A percentile compares a stretch with the other conserved stretches of the same genome.
phyloP scores from a whole-genome alignment of 2,797 vertebrate species.

The Fistularia tabacaria region DNA sequence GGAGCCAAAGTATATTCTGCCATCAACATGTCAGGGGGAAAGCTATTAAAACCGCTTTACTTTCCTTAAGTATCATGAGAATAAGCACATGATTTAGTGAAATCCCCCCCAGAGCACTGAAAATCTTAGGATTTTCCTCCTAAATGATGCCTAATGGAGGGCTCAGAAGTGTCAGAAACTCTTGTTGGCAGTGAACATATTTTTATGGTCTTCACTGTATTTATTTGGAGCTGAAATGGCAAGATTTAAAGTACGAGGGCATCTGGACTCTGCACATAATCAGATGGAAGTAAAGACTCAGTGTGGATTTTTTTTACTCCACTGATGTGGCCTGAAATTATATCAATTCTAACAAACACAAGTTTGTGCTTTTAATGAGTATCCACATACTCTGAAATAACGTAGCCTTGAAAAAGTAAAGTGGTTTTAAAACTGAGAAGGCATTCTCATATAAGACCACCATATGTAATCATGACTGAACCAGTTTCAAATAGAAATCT shows the following conservation, averaged over 20 bases:
- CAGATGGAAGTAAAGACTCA: constrained; percentile 18
- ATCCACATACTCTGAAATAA: neutral
- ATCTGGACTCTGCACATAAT: constrained; percentile 40
- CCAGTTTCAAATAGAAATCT: too few relatives aligned
- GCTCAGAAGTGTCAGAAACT: constrained; percentile 63
- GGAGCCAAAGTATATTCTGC: constrained; percentile 63
- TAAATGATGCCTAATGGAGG: constrained; percentile 62
- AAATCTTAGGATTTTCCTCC: constrained; percentile 67
- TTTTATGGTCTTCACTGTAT: constrained; percentile 45
- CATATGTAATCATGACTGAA: too few relatives aligned
- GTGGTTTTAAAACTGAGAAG: neutral
- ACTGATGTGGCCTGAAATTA: neutral
- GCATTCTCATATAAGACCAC: too few relatives aligned
- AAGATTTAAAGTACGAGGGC: constrained; percentile 35
- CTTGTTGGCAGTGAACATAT: constrained; percentile 42
- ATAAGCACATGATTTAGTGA: constrained; percentile 76
- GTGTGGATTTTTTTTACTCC: constrained; percentile 1
- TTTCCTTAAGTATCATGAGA: constrained; percentile 73
- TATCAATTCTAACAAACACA: constrained; percentile 2
- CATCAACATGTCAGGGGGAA: constrained; percentile 71
- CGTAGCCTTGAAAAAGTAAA: neutral
- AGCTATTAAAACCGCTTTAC: constrained; percentile 76
- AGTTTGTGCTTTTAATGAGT: neutral
- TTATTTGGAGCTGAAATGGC: constrained; percentile 59
- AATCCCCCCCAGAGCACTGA: constrained; percentile 57